Percentiles rank a stretch among this genome's conserved stretches.
These are phyloP conservation scores for rabbit (Oryctolagus cuniculus) DNA, from an alignment of 2,113 vertebrate genomes.

Conservation along the genomic window mOryCun1.1 NC_091451.1:24197501-24198000, in stretches of 20 bases:
- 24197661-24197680: background rate
- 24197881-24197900: background rate
- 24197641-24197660: background rate
- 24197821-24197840: conserved; percentile 5
- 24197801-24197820: too few species aligned
- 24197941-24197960: background rate
- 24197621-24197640: background rate
- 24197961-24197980: background rate
- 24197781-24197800: background rate
- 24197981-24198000: background rate
- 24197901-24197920: background rate
- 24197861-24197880: background rate
- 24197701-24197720: background rate
- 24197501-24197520: too few species aligned
- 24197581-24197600: too few species aligned
- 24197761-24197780: background rate
- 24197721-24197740: background rate
- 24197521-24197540: too few species aligned
- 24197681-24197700: background rate
- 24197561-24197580: too few species aligned
- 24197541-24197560: too few species aligned
- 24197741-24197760: background rate
- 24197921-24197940: background rate
- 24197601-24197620: background rate
- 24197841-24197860: background rate